These are phyloP conservation scores for Oncorhynchus keta DNA, from an alignment of 2,113 vertebrate species.

Conservation along the genomic window DNA sequence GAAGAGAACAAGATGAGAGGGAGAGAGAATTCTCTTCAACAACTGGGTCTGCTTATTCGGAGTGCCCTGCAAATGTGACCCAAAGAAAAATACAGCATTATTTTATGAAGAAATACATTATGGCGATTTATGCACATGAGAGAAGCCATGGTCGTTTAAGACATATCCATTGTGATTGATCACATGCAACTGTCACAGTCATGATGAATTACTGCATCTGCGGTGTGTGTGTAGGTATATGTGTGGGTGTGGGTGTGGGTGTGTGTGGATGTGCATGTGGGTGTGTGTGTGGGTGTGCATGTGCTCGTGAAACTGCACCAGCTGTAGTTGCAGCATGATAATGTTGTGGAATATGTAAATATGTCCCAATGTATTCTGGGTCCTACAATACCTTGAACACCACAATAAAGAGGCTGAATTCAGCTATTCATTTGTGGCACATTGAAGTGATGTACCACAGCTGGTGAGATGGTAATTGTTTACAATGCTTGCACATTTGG, in stretches of 20 bases:
- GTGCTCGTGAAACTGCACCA: background rate
- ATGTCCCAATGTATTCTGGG: background rate
- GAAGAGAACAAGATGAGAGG: background rate
- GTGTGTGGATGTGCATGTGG: background rate
- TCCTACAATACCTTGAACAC: too few relatives aligned
- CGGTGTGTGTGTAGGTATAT: background rate
- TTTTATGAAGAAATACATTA: background rate
- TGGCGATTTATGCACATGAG: background rate
- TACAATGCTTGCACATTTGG: too few relatives aligned
- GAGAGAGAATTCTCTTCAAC: constrained; percentile 27
- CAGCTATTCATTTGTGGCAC: too few relatives aligned
- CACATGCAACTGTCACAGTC: background rate
- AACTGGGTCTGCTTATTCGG: constrained; percentile 26
- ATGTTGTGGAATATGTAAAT: background rate
- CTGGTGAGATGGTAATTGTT: too few relatives aligned
- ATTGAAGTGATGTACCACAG: too few relatives aligned
- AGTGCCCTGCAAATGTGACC: constrained; percentile 24
- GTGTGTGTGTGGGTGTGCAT: background rate
- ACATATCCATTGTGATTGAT: background rate
- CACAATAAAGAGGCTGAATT: too few relatives aligned
- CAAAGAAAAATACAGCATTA: constrained; percentile 44
- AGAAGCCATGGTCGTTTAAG: constrained; percentile 1
- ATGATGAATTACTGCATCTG: background rate
- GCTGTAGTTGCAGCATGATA: background rate
- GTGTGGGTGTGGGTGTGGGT: background rate